Base-by-base conservation (phyloP, 2,797 vertebrate genomes). In the Falco biarmicus region DNA sequence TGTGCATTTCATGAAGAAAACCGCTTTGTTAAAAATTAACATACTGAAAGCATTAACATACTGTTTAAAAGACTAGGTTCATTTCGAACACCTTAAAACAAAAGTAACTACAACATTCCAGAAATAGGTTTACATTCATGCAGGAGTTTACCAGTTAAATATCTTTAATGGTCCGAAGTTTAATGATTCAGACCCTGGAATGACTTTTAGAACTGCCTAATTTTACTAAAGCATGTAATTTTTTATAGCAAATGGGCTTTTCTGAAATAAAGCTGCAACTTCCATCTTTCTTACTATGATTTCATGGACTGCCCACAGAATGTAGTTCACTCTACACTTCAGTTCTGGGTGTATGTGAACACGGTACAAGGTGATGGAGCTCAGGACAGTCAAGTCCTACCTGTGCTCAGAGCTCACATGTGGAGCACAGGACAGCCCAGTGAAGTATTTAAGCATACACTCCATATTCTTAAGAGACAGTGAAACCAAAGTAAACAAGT, bases 131-230 rank as follows among this genome's bases (percentile, higher is more conserved):
- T 91, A 90, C 50, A 90, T 78, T 14, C 5, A 84, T 54, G 69
- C 84, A 95, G 87, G 50, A 89, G 65, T 84, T 96, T 77, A 89
- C 94, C 61, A 53, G 89, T 92, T 96, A 95, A 92, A 92, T 89
- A 92, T 54, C 47, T 94, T 75, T 80, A 91, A 87, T 95, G 57
- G 79, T 86, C 65, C 61, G 69, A 91, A 95, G 79, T 92, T 95
- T 95, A 94, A 95, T 57, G 87, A 84, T 74, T 89, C 34, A n/a
- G 79, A 60, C 65, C 31, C 73, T 65, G 45, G 47, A 94, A 94
- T 39, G 41, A 63, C 47, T 90, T 84, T 82, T 66, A 18, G 88
- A 93, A 91, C 63, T 64, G 77, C 37, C 48, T 88, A 70, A 91
- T 89, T 91, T 79, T 48, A 74, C 48, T 57, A 80, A 92, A 87